These are phyloP conservation scores for Myioborus melanocephalus DNA, from an alignment of 2,797 vertebrate genomes.

Conservation along the genomic window DNA sequence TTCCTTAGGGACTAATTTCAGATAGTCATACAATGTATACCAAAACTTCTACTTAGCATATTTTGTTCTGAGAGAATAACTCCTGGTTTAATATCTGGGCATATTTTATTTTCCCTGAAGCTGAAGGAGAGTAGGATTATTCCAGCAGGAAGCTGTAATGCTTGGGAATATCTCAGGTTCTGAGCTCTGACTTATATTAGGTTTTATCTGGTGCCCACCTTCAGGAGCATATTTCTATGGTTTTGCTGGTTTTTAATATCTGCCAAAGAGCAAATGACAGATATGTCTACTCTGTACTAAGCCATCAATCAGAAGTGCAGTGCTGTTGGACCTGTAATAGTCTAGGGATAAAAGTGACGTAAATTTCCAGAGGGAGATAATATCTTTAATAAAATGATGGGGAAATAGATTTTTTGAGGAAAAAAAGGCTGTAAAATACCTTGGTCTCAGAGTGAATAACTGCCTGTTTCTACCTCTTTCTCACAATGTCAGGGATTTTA, in stretches of 20 bases:
- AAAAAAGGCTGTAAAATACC: background rate
- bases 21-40: background rate
- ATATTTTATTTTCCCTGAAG: background rate
- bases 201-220: conserved; percentile 5
- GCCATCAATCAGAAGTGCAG: conserved; percentile 23
- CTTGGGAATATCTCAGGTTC: background rate
- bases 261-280: conserved; percentile 39
- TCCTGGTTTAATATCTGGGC: background rate
- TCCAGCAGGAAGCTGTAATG: background rate
- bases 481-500: background rate
- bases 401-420: background rate
- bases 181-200: conserved; percentile 1
- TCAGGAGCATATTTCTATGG: conserved; percentile 15
- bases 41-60: background rate
- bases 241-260: conserved; percentile 28
- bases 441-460: background rate
- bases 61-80: background rate
- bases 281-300: background rate
- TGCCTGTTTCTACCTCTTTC: background rate
- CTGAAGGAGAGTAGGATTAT: background rate
- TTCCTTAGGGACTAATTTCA: background rate
- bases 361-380: conserved; percentile 45
- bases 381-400: conserved; percentile 39
- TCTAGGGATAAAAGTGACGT: conserved; percentile 1
- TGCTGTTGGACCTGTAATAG: background rate